Evolutionary conservation across 1,140 invertebrate species (phyloP).

Genomic region (Drosophila watanabei): DNA sequence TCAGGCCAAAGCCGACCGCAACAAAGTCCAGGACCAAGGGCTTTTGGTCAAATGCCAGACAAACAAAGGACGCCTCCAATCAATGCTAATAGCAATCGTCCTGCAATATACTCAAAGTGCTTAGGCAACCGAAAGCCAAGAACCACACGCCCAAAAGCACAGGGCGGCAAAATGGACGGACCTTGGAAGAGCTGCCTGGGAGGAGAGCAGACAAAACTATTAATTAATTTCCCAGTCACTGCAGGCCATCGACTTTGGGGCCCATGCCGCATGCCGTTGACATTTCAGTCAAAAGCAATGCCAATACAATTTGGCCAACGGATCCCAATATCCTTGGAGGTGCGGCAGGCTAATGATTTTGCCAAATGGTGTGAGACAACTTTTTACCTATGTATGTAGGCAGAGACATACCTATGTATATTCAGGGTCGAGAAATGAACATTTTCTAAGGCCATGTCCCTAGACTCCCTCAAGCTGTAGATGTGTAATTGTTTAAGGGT

Average conservation of each 20-base stretch:
- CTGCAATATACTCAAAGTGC: constrained; percentile 62
- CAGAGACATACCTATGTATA: constrained; percentile 3
- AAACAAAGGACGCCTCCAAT: constrained; percentile 72
- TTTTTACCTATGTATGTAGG: constrained; percentile 23
- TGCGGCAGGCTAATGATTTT: constrained; percentile 28
- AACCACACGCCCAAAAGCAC: constrained; percentile 31
- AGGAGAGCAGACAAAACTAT: constrained; percentile 59
- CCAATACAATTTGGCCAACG: constrained; percentile 55
- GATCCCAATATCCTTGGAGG: constrained; percentile 25
- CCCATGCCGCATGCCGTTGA: constrained; percentile 66
- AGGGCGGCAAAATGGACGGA: constrained; percentile 2
- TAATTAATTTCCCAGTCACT: constrained; percentile 79
- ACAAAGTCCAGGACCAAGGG: constrained; percentile 47
- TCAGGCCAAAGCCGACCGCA: constrained; percentile 54
- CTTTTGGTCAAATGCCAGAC: constrained; percentile 66
- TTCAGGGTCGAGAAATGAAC: neutral
- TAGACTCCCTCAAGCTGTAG: neutral
- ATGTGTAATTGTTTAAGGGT: constrained; percentile 32
- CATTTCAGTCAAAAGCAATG: constrained; percentile 73
- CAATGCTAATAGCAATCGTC: constrained; percentile 76
- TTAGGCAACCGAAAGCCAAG: constrained; percentile 77
- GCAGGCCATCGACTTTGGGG: constrained; percentile 58
- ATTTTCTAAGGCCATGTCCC: constrained; percentile 18
- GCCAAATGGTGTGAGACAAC: constrained; percentile 22
- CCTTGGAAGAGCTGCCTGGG: neutral